Evolutionary conservation across 2,888 invertebrate species (phyloP).

Genomic region (Campoletis raptor): DNA sequence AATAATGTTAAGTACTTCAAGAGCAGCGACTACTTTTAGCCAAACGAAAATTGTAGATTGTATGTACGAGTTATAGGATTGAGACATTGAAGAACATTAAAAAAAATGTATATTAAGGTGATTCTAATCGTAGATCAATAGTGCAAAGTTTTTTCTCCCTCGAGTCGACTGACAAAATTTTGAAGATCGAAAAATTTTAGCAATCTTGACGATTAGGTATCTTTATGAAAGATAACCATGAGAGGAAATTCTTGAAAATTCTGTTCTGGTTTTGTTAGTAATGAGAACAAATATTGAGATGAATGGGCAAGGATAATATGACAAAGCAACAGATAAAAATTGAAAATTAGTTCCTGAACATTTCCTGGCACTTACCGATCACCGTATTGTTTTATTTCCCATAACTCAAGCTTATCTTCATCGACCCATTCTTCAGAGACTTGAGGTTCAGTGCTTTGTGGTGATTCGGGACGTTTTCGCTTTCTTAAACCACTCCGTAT

Average conservation of each 20-base stretch:
- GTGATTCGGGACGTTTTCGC: constrained; percentile 96
- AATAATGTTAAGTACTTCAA: neutral
- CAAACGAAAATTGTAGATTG: neutral
- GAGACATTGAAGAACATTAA: neutral
- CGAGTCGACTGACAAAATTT: neutral
- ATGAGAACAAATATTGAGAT: constrained; percentile 18
- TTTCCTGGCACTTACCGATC: constrained; percentile 88
- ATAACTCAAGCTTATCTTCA: constrained; percentile 97
- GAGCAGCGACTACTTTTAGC: neutral
- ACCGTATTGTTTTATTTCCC: constrained; percentile 98
- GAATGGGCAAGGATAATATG: neutral
- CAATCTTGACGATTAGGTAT: neutral
- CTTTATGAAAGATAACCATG: neutral
- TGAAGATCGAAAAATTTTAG: neutral
- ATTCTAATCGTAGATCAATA: neutral
- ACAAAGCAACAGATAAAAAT: neutral
- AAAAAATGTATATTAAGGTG: neutral
- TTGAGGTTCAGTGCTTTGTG: constrained; percentile 97
- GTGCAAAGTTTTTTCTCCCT: neutral
- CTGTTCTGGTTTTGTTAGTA: constrained; percentile 42
- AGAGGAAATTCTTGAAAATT: neutral
- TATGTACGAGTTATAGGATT: neutral
- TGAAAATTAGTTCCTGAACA: neutral
- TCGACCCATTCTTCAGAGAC: constrained; percentile 98
- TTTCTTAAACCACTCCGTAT: constrained; percentile 97